Percentiles rank a stretch among this genome's conserved stretches.
phyloP scores from a whole-genome alignment of 92 coral and sea anemone species.

The Porites cylindrica region DNA sequence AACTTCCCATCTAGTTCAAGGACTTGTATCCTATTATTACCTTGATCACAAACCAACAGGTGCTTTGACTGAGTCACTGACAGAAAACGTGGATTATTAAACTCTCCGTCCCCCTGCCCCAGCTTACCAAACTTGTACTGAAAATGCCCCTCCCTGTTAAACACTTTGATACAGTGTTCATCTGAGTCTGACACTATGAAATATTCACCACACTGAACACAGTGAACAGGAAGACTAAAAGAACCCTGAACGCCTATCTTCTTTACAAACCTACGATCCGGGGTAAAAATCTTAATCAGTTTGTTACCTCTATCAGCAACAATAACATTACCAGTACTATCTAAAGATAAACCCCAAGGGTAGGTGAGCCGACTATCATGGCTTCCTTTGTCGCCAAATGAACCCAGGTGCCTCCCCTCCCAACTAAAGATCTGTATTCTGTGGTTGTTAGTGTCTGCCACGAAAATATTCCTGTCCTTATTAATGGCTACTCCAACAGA shows the following conservation, averaged over 20 bases:
- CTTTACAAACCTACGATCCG: neutral
- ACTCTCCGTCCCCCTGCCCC: conserved; percentile 1
- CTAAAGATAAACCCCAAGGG: conserved; percentile 16
- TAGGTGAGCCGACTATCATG: neutral
- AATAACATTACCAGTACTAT: conserved; percentile 1
- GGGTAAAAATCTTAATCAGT: neutral
- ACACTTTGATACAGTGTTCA: neutral
- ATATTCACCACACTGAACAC: conserved; percentile 2
- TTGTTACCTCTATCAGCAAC: neutral
- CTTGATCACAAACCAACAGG: too few relatives aligned
- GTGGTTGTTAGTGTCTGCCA: too few relatives aligned
- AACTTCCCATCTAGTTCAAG: too few relatives aligned
- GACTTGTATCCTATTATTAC: too few relatives aligned
- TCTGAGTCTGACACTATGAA: neutral
- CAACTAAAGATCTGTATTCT: neutral
- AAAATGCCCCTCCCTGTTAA: neutral
- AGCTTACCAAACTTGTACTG: neutral
- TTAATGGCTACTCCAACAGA: neutral
- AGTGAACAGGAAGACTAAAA: neutral
- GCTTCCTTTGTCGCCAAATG: neutral
- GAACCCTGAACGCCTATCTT: too few relatives aligned
- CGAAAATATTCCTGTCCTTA: too few relatives aligned
- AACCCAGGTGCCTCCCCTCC: neutral
- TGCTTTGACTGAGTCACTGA: too few relatives aligned
- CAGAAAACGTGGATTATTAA: neutral